These are phyloP conservation scores for Theristicus caerulescens DNA, from an alignment of 2,113 vertebrate genomes.

Conservation along the genomic window DNA sequence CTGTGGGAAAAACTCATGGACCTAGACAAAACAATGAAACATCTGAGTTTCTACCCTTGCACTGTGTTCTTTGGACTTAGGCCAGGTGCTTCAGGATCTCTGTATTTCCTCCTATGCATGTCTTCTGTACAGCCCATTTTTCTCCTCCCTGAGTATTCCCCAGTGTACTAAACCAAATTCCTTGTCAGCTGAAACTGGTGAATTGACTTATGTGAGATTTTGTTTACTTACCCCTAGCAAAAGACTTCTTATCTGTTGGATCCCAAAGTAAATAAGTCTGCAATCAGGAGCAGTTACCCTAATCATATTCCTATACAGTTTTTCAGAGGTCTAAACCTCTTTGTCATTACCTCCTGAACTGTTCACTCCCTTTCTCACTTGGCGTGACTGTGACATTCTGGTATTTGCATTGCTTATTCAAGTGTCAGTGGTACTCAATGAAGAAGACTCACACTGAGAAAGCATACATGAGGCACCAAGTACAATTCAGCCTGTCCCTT, in stretches of 20 bases:
- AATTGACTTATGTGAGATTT: neutral
- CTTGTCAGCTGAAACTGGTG: neutral
- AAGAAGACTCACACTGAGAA: neutral
- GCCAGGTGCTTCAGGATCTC: neutral
- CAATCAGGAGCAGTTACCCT: neutral
- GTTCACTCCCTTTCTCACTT: neutral
- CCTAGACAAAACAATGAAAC: neutral
- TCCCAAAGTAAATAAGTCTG: neutral
- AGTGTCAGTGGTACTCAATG: neutral
- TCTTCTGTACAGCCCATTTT: neutral
- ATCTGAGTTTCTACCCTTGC: neutral
- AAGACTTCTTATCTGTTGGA: neutral
- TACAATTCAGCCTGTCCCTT: neutral
- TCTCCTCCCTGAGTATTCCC: neutral
- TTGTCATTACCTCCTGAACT: neutral
- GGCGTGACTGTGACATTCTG: neutral
- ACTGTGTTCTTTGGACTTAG: conserved; percentile 3
- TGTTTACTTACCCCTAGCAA: neutral
- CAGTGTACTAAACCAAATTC: neutral
- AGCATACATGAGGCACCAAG: neutral
- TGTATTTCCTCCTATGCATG: neutral
- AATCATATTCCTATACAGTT: neutral
- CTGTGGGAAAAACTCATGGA: neutral
- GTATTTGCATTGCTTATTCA: neutral
- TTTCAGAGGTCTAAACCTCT: neutral